Percentiles rank a stretch among this genome's conserved stretches.
Evolutionary conservation across 92 coral and sea anemone species (phyloP).

Genomic region (Parazoanthus darwini): DNA sequence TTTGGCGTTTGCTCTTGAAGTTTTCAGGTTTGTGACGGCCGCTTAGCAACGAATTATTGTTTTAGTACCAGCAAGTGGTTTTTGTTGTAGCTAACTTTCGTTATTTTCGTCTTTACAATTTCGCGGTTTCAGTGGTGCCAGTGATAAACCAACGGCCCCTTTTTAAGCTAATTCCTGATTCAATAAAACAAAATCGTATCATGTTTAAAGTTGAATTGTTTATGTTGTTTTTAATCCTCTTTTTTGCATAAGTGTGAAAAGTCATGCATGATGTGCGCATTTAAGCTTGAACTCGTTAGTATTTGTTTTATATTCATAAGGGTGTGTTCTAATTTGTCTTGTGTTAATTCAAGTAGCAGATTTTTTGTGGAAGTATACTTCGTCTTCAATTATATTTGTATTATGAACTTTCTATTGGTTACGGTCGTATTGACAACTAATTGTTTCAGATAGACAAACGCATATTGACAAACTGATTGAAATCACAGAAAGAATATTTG

Average conservation of each 20-base stretch:
- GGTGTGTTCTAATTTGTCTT: not conserved
- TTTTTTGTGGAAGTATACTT: not conserved
- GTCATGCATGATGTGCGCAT: not conserved
- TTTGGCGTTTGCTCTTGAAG: not conserved
- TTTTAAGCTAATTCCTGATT: not conserved
- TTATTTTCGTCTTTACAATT: not conserved
- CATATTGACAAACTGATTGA: too few relatives aligned
- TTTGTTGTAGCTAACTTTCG: not conserved
- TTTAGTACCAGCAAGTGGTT: not conserved
- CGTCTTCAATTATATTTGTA: not conserved
- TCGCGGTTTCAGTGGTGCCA: not conserved
- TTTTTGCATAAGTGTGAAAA: slow-evolving; percentile 24
- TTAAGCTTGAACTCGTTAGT: not conserved
- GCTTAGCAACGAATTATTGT: not conserved
- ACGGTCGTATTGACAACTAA: not conserved
- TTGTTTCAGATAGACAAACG: not conserved
- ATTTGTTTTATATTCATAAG: not conserved
- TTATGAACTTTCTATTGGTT: not conserved
- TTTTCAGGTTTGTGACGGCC: slow-evolving; percentile 3
- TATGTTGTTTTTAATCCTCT: slow-evolving; percentile 3
- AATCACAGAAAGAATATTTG: not conserved
- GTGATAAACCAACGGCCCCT: not conserved
- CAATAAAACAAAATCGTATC: not conserved
- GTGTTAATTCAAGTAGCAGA: not conserved
- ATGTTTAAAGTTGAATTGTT: slow-evolving; percentile 7